phyloP scores from a whole-genome alignment of 2,113 vertebrate genomes.

The Cairina moschata region DNA sequence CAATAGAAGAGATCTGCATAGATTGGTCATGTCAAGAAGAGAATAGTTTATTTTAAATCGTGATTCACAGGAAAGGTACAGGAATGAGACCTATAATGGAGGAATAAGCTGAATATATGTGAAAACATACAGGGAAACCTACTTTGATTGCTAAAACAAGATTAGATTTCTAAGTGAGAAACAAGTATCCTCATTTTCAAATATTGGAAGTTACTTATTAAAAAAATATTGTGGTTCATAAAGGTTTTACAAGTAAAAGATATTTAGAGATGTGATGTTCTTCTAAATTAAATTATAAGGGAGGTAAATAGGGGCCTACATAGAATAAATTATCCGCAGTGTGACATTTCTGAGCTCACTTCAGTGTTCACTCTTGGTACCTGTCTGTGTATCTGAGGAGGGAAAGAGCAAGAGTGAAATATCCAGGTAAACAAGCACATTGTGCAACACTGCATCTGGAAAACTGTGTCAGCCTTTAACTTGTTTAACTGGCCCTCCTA shows the following conservation, averaged over 20 bases:
- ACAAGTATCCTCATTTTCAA: not conserved
- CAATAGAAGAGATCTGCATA: not conserved
- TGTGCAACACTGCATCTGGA: conserved; percentile 58
- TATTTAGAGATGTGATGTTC: not conserved
- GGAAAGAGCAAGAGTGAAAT: conserved; percentile 35
- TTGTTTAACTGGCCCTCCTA: conserved; percentile 62
- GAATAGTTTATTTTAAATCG: not conserved
- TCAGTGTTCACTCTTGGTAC: not conserved
- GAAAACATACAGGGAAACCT: not conserved
- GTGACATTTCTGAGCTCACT: not conserved
- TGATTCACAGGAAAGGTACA: not conserved
- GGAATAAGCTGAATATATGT: not conserved
- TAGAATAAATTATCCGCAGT: not conserved
- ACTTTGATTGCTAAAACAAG: not conserved
- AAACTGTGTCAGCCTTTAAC: conserved; percentile 67
- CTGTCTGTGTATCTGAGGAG: not conserved
- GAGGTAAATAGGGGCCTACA: not conserved
- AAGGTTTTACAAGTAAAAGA: not conserved
- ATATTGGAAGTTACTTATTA: not conserved
- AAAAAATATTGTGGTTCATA: not conserved
- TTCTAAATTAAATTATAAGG: not conserved
- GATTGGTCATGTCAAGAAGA: not conserved
- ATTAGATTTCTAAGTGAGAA: not conserved
- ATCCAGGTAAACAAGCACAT: conserved; percentile 57
- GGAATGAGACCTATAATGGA: not conserved